Evolutionary conservation across 2,888 invertebrate species (phyloP).

Genomic region (Sesamia inferens): DNA sequence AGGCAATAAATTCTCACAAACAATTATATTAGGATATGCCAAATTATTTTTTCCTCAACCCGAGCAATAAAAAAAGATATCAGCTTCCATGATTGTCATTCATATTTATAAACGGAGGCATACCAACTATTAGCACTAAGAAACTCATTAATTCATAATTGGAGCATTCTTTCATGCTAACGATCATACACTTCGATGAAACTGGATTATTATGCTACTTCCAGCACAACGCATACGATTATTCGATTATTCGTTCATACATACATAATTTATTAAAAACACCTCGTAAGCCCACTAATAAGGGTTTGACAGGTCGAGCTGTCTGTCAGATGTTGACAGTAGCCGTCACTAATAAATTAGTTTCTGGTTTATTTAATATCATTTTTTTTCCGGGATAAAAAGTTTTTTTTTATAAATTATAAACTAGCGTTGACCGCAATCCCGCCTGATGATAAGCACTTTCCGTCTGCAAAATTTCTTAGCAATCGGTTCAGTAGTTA

Average conservation of each 20-base stretch:
- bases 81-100: conserved; percentile 33
- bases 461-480: too few relatives aligned
- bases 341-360: conserved; percentile 40
- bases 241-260: conserved; percentile 30
- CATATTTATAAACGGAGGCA: conserved; percentile 23
- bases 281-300: conserved; percentile 36
- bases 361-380: conserved; percentile 32
- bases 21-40: conserved; percentile 36
- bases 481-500: too few relatives aligned
- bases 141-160: conserved; percentile 34
- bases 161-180: conserved; percentile 35
- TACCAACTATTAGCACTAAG: conserved; percentile 23
- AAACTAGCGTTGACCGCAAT: too few relatives aligned
- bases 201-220: conserved; percentile 32
- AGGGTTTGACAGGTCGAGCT: conserved; percentile 47
- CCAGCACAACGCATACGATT: conserved; percentile 32
- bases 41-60: conserved; percentile 31
- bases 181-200: conserved; percentile 15
- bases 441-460: too few relatives aligned
- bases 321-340: conserved; percentile 57
- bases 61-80: conserved; percentile 35
- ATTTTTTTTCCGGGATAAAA: too few relatives aligned
- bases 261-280: conserved; percentile 42
- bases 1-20: conserved; percentile 6
- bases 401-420: too few relatives aligned